phyloP scores from a whole-genome alignment of 53 echinoderm and acorn worm species.

The Echinometra lucunter region DNA sequence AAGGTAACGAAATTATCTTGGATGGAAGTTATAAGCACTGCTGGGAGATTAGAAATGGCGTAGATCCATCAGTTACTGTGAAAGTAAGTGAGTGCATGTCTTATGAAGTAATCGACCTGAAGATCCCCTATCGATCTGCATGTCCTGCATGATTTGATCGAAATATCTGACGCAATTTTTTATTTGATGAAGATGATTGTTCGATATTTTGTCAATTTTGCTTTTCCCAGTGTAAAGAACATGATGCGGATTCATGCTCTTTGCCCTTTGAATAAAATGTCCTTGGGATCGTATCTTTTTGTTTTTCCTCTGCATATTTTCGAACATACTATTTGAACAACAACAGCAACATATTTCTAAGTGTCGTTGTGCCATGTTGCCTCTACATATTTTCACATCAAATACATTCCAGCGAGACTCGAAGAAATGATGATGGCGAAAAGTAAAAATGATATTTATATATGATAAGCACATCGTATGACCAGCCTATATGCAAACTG shows the following conservation, averaged over 20 bases:
- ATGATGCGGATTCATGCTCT: neutral
- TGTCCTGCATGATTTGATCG: no score
- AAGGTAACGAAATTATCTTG: neutral
- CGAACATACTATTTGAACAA: neutral
- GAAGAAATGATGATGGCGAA: no score
- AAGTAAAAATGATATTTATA: no score
- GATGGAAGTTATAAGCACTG: neutral
- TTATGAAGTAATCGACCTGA: neutral
- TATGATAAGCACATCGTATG: no score
- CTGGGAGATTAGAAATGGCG: no score
- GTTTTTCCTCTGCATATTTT: neutral
- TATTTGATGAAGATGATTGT: no score
- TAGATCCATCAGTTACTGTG: neutral
- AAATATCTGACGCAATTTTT: neutral
- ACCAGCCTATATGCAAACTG: no score
- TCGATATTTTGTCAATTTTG: no score
- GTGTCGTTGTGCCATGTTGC: no score
- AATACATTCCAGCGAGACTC: no score
- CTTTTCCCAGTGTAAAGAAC: no score
- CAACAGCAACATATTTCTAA: neutral
- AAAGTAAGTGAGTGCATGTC: neutral
- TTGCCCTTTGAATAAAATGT: neutral
- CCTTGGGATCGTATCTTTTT: neutral
- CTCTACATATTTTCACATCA: no score
- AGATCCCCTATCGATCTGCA: neutral